Conservation (phyloP, 2,113 vertebrate genomes). For the Vombatus ursinus region DNA sequence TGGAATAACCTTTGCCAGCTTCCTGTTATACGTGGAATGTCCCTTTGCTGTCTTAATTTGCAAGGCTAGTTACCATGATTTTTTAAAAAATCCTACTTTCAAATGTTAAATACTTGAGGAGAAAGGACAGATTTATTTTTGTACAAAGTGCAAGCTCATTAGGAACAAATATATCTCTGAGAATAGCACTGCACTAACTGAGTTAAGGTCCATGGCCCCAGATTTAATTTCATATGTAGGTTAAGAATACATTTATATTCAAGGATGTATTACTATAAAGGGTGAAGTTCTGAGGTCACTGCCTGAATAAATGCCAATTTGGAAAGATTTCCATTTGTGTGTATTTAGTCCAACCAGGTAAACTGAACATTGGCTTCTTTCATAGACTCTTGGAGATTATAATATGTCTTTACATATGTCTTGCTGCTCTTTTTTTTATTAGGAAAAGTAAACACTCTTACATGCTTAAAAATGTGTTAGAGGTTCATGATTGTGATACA, state of each 20-base stretch:
- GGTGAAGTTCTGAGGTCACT: not conserved
- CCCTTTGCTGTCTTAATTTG: conserved; percentile 60
- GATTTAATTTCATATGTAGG: not conserved
- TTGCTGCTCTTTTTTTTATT: conserved; percentile 5
- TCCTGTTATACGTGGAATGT: conserved; percentile 64
- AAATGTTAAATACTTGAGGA: conserved; percentile 30
- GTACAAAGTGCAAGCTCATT: conserved; percentile 8
- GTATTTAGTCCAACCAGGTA: not conserved
- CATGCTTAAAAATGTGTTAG: not conserved
- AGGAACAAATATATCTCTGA: conserved; percentile 32
- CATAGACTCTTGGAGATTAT: not conserved
- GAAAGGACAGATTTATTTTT: conserved; percentile 41
- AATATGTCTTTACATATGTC: not conserved
- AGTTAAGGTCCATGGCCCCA: not conserved
- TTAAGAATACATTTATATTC: not conserved
- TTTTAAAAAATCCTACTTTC: conserved; percentile 54
- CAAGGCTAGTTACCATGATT: conserved; percentile 39
- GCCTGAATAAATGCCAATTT: not conserved
- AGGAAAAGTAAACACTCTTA: not conserved
- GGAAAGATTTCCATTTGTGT: not conserved
- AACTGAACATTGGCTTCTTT: not conserved
- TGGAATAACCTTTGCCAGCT: conserved; percentile 58
- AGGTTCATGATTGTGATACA: not conserved
- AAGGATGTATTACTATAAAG: not conserved
- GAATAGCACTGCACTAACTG: not conserved